Evolutionary conservation across 2,113 vertebrate genomes (phyloP).

Genomic region (Spheniscus mendiculus): DNA sequence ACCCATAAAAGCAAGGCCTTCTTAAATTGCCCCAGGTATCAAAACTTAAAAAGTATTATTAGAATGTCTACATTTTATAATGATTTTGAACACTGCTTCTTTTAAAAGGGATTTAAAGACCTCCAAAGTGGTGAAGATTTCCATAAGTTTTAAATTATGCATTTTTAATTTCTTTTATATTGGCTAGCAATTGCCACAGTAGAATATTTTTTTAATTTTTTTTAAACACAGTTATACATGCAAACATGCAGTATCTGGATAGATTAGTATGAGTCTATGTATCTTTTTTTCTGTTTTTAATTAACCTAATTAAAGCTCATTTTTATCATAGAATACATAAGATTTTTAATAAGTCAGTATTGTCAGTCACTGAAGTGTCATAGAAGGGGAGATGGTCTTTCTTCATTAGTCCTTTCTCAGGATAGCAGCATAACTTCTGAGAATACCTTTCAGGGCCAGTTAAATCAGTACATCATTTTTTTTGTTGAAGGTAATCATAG

Average conservation of each 20-base stretch:
- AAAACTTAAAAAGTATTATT: background rate
- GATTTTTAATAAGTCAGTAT: conserved; percentile 3
- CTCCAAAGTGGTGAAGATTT: background rate
- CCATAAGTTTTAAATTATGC: conserved; percentile 46
- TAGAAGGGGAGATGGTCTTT: background rate
- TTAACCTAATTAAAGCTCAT: conserved; percentile 19
- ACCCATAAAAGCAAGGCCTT: background rate
- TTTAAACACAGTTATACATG: conserved; percentile 5
- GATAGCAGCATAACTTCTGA: background rate
- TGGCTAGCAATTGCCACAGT: conserved; percentile 41
- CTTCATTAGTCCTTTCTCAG: background rate
- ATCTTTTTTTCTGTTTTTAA: conserved; percentile 9
- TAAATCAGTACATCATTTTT: background rate
- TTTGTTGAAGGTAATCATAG: background rate
- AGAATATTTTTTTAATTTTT: background rate
- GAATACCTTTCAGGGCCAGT: background rate
- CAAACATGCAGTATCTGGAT: background rate
- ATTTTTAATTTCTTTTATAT: conserved; percentile 60
- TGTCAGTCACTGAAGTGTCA: background rate
- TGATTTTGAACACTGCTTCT: background rate
- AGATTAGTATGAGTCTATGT: background rate
- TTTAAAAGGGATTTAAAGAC: conserved; percentile 23
- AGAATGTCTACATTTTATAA: background rate
- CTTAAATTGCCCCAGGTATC: background rate
- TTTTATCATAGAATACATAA: background rate